Base-by-base conservation (phyloP, 2,113 vertebrate species). In the Pheucticus melanocephalus region DNA sequence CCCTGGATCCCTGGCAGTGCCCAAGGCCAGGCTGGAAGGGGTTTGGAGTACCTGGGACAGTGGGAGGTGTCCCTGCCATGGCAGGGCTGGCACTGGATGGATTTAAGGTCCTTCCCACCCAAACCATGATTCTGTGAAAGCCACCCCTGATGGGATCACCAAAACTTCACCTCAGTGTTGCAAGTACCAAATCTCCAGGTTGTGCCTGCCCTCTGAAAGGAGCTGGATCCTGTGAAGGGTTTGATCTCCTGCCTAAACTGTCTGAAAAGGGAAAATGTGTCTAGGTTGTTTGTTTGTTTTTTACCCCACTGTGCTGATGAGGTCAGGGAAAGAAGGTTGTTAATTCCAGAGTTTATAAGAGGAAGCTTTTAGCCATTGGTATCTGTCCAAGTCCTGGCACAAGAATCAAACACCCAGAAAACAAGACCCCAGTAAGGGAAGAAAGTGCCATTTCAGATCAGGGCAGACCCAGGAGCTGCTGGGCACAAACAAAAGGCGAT, bases 381-480 rank as follows among this genome's bases (percentile, higher is more conserved):
- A 91, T 47, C 91, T 53, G 25, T 83, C 93, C 91, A 95, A 89
- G 65, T 22, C 56, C 85, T 95, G 94, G 94, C 90, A 94, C 65
- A 15, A 53, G 86, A 91, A 89, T 82, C 77, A 89, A 88, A 91
- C 13, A 50, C 77, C 48, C 85, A 77, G 91, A 50, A 89, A 87
- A 94, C 63, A 80, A 85, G 96, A 82, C 75, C 90, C 82, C 70
- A 80, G 90, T 31, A 88, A 82, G 59, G 48, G 70, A 77, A 78
- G 7, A 14, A 94, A 82, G 70, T 88, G 87, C 94, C 94, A 70
- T 87, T 94, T 85, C 93, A 70, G 45, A 95, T 91, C 90, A 92
- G 82, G 93, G 95, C 51, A 87, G 42, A 79, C 18, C 91, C 84
- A 14, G n/a, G 53, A 53, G 51, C 51, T 1, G 72, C 83, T 87